These are phyloP conservation scores for Falco berigora DNA, from an alignment of 2,797 vertebrate genomes.

Conservation along the genomic window DNA sequence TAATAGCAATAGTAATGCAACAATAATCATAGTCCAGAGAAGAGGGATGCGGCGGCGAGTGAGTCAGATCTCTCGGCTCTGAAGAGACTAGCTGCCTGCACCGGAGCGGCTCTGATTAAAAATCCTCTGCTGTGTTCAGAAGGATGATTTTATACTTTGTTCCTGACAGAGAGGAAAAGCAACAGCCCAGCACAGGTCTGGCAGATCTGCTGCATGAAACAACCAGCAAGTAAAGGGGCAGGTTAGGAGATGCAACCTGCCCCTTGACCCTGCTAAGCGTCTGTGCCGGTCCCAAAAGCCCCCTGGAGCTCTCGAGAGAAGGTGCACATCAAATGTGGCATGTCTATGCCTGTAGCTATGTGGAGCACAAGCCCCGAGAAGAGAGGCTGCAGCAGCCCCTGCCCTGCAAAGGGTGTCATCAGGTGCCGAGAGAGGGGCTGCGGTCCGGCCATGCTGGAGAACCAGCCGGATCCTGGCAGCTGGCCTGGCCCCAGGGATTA, in stretches of 20 bases:
- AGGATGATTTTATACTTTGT: neutral
- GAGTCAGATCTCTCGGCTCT: neutral
- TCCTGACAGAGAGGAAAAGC: neutral
- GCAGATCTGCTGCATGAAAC: neutral
- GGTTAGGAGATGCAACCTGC: neutral
- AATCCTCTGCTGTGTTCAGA: neutral
- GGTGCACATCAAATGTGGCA: neutral
- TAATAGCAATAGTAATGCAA: conserved; percentile 29
- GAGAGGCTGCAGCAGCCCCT: neutral
- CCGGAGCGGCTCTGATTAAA: neutral
- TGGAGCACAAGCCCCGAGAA: neutral
- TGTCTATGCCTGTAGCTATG: neutral
- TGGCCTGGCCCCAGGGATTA: neutral
- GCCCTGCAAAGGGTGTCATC: neutral
- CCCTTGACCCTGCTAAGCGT: neutral
- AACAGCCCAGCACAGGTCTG: neutral
- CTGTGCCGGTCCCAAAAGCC: neutral
- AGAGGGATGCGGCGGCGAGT: neutral
- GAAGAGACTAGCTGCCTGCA: neutral
- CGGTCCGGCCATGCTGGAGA: neutral
- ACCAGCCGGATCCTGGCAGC: neutral
- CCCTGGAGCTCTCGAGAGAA: neutral
- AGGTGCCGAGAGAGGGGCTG: neutral
- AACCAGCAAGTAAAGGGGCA: neutral
- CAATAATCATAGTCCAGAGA: neutral